A percentile compares a stretch with the other conserved stretches of the same genome.
These are phyloP conservation scores for Himalopsyche japonica DNA, from an alignment of 2,888 invertebrate species.

Conservation along the genomic window DNA sequence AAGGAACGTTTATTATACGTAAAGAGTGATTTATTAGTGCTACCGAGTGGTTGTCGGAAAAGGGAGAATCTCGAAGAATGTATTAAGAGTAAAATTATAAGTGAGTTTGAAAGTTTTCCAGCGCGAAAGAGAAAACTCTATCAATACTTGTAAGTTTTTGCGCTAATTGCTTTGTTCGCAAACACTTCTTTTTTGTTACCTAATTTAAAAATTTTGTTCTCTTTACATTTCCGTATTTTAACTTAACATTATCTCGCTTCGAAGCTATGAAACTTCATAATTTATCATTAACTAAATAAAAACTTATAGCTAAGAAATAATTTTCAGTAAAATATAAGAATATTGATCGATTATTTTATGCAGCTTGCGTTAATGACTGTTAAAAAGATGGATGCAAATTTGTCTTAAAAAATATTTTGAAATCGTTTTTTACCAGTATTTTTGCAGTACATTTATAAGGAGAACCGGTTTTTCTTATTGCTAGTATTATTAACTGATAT, in stretches of 20 bases:
- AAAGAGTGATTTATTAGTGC: conserved; percentile 34
- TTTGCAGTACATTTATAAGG: too few relatives aligned
- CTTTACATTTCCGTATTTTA: background rate
- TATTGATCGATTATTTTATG: too few relatives aligned
- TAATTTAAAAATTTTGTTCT: background rate
- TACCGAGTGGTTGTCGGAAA: background rate
- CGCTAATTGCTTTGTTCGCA: conserved; percentile 1
- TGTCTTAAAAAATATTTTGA: too few relatives aligned
- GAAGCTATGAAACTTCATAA: too few relatives aligned
- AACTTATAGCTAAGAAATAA: background rate
- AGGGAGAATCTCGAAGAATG: conserved; percentile 11
- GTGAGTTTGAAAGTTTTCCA: background rate
- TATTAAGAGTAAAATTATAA: conserved; percentile 7
- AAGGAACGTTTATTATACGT: conserved; percentile 34
- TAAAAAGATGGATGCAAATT: too few relatives aligned
- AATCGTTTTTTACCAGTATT: too few relatives aligned
- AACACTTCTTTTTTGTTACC: background rate
- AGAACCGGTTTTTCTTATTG: too few relatives aligned
- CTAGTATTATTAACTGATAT: too few relatives aligned
- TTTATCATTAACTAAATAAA: too few relatives aligned
- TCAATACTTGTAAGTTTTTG: conserved; percentile 4
- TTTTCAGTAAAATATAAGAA: background rate
- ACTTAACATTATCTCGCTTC: too few relatives aligned
- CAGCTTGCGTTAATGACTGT: too few relatives aligned
- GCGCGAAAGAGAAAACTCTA: background rate